Conservation (phyloP, 1,140 invertebrate species). For the Penaeus indicus region DNA sequence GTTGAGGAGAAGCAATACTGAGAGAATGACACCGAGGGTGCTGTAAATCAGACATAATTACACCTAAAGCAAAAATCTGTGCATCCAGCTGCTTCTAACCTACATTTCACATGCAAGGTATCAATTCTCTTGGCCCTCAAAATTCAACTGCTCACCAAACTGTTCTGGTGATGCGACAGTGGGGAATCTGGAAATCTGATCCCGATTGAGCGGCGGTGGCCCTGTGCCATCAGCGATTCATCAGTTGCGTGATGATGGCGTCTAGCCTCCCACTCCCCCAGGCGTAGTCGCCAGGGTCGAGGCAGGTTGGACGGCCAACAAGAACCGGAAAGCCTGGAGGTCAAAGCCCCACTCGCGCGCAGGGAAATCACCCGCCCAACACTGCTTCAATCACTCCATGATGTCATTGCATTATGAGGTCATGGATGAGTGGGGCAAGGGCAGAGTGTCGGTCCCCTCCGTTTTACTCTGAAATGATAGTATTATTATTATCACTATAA, state of each 20-base stretch:
- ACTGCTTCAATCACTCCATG: slow-evolving; percentile 53
- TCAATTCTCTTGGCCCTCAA: background rate
- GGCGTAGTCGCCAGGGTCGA: slow-evolving; percentile 89
- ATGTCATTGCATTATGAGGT: slow-evolving; percentile 62
- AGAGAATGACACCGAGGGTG: background rate
- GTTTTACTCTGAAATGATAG: slow-evolving; percentile 74
- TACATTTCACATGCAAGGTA: background rate
- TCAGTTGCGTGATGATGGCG: slow-evolving; percentile 92
- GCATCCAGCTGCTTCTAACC: no score
- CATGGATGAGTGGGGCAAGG: slow-evolving; percentile 67
- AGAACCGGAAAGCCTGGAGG: slow-evolving; percentile 53
- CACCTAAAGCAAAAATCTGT: no score
- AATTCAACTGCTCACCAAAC: slow-evolving; percentile 75
- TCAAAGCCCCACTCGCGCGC: slow-evolving; percentile 30
- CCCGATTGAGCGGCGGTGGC: slow-evolving; percentile 89
- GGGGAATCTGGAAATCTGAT: slow-evolving; percentile 90
- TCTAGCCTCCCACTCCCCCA: slow-evolving; percentile 88
- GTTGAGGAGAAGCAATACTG: background rate
- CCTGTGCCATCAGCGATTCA: slow-evolving; percentile 93
- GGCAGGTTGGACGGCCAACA: slow-evolving; percentile 73
- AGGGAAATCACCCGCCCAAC: slow-evolving; percentile 45
- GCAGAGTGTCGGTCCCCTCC: slow-evolving; percentile 81
- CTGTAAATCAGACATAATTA: no score
- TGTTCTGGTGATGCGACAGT: slow-evolving; percentile 84
- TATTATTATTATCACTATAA: background rate